Evolutionary conservation across 1,140 invertebrate genomes (phyloP).

Genomic region (Reticulitermes speratus): DNA sequence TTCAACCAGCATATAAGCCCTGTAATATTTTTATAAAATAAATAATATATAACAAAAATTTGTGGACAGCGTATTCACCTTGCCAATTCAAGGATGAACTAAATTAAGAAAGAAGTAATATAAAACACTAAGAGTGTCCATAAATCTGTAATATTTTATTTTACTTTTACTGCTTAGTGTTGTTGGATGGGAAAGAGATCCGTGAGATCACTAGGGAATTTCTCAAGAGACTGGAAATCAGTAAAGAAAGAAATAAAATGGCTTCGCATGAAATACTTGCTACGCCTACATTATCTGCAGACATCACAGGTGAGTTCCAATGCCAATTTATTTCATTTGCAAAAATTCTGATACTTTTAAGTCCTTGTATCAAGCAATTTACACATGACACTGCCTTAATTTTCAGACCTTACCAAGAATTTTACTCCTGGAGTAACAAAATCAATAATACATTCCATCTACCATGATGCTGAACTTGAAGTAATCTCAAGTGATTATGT

Average conservation of each 20-base stretch:
- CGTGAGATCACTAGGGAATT: conserved; percentile 51
- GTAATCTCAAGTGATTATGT: neutral
- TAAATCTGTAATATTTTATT: neutral
- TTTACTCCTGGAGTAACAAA: neutral
- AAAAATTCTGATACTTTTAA: neutral
- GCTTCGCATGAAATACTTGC: neutral
- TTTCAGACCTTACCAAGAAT: neutral
- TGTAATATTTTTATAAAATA: too few relatives aligned
- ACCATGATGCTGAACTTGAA: neutral
- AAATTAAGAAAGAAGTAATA: too few relatives aligned
- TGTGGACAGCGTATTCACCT: too few relatives aligned
- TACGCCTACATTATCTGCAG: neutral
- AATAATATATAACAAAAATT: too few relatives aligned
- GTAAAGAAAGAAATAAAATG: neutral
- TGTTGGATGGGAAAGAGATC: conserved; percentile 52
- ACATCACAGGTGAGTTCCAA: neutral
- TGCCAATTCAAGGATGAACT: too few relatives aligned
- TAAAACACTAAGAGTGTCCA: too few relatives aligned
- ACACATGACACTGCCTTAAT: neutral
- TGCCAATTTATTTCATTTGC: neutral
- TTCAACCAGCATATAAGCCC: too few relatives aligned
- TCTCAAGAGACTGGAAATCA: conserved; percentile 44
- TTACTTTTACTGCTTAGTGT: conserved; percentile 40
- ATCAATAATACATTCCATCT: neutral
- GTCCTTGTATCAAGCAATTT: neutral